These are phyloP conservation scores for Vespertilio murinus DNA, from an alignment of 2,797 vertebrate species.

Conservation along the genomic window DNA sequence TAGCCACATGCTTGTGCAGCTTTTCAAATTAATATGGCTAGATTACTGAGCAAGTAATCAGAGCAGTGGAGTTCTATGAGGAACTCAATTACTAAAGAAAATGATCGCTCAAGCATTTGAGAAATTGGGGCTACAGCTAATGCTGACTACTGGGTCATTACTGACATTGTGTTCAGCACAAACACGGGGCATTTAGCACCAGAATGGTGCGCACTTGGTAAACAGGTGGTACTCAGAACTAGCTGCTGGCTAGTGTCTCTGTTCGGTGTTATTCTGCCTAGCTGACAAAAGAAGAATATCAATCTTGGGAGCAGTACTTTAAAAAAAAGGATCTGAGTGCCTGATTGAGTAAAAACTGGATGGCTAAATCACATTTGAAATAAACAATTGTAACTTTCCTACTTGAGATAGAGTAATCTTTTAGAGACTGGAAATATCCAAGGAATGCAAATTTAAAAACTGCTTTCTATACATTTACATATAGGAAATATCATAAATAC, in stretches of 20 bases:
- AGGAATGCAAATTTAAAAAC: slow-evolving; percentile 53
- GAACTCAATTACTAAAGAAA: slow-evolving; percentile 86
- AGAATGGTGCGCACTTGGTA: slow-evolving; percentile 13
- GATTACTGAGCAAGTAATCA: slow-evolving; percentile 83
- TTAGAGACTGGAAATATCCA: slow-evolving; percentile 3
- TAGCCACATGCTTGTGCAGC: slow-evolving; percentile 78
- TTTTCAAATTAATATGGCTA: slow-evolving; percentile 86
- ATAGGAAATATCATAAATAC: slow-evolving; percentile 7
- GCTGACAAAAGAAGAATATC: not conserved
- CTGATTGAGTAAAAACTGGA: slow-evolving; percentile 62
- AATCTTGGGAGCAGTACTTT: slow-evolving; percentile 24
- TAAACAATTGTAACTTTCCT: slow-evolving; percentile 62
- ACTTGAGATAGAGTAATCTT: slow-evolving; percentile 17
- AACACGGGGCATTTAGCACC: slow-evolving; percentile 61
- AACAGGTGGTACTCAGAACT: slow-evolving; percentile 19
- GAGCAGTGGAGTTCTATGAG: slow-evolving; percentile 80
- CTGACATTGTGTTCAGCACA: slow-evolving; percentile 76
- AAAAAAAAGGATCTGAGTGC: slow-evolving; percentile 54
- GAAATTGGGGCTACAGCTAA: slow-evolving; percentile 81
- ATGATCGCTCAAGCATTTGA: slow-evolving; percentile 83
- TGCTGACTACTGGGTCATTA: slow-evolving; percentile 83
- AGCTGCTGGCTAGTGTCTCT: slow-evolving; percentile 22
- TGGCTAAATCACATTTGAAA: slow-evolving; percentile 59
- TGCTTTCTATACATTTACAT: not conserved
- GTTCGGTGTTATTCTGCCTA: slow-evolving; percentile 22